These are phyloP conservation scores for Cyclopterus lumpus DNA, from an alignment of 2,797 vertebrate genomes.

Conservation along the genomic window DNA sequence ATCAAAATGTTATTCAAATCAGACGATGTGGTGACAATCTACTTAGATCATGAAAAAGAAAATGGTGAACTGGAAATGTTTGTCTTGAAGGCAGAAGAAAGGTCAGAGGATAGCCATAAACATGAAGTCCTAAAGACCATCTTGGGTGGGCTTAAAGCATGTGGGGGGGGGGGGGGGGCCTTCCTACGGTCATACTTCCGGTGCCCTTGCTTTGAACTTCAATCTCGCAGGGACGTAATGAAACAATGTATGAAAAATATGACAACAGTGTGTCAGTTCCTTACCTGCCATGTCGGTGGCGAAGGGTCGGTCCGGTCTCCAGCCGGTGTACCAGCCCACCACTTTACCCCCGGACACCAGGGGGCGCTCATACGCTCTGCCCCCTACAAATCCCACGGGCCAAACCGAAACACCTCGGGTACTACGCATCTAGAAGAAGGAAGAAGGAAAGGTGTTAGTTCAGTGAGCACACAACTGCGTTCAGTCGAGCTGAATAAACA, in stretches of 20 bases:
- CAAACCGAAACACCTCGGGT: conserved; percentile 91
- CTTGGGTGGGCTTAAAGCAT: too few relatives aligned
- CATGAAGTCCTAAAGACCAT: not conserved
- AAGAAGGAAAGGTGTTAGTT: not conserved
- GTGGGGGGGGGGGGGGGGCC: too few relatives aligned
- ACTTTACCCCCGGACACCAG: conserved; percentile 89
- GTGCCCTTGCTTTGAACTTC: too few relatives aligned
- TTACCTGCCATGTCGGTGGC: conserved; percentile 99
- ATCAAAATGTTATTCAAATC: not conserved
- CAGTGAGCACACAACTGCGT: not conserved
- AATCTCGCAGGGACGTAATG: not conserved
- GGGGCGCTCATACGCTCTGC: conserved; percentile 90
- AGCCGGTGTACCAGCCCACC: conserved; percentile 98
- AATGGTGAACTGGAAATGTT: too few relatives aligned
- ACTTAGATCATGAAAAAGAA: too few relatives aligned
- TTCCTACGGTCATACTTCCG: too few relatives aligned
- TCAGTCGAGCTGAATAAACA: not conserved
- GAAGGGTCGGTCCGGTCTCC: conserved; percentile 96
- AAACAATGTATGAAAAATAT: not conserved
- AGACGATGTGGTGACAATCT: too few relatives aligned
- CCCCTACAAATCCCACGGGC: conserved; percentile 91
- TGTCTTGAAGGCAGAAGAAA: not conserved
- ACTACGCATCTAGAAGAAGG: conserved; percentile 86
- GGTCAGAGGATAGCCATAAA: not conserved
- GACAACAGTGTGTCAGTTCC: not conserved